These are phyloP conservation scores for Sminthopsis crassicaudata DNA, from an alignment of 2,113 vertebrate species.

Conservation along the genomic window DNA sequence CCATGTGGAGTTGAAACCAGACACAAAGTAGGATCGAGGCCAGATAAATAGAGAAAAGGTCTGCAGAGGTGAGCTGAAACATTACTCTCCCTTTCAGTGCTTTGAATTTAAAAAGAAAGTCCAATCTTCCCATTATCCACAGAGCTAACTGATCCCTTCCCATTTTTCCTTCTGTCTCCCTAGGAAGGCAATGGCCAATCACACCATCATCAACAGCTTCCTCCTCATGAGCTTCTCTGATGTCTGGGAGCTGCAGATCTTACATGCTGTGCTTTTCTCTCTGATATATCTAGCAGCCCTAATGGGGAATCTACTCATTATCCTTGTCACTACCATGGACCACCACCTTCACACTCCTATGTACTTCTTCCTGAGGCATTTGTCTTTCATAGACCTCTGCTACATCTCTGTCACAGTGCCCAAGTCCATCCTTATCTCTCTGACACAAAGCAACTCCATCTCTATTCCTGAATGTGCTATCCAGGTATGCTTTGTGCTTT, in stretches of 20 bases:
- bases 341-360: slow-evolving; percentile 50
- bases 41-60: background rate
- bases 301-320: slow-evolving; percentile 47
- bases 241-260: background rate
- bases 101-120: background rate
- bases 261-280: slow-evolving; percentile 35
- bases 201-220: slow-evolving; percentile 21
- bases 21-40: background rate
- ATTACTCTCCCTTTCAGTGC: background rate
- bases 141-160: background rate
- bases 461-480: slow-evolving; percentile 28
- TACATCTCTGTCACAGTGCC: slow-evolving; percentile 61
- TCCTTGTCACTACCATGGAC: slow-evolving; percentile 29
- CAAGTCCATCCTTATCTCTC: slow-evolving; percentile 43
- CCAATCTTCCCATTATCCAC: background rate
- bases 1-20: background rate
- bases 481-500: slow-evolving; percentile 44
- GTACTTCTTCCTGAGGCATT: slow-evolving; percentile 64
- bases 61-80: background rate
- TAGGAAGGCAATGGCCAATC: slow-evolving; percentile 25
- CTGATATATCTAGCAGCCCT: slow-evolving; percentile 33
- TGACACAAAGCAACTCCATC: slow-evolving; percentile 10
- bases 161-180: background rate
- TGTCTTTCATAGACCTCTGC: slow-evolving; percentile 57
- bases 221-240: slow-evolving; percentile 51